Conservation (phyloP, 2,797 vertebrate genomes). For the Protosalanx chinensis region DNA sequence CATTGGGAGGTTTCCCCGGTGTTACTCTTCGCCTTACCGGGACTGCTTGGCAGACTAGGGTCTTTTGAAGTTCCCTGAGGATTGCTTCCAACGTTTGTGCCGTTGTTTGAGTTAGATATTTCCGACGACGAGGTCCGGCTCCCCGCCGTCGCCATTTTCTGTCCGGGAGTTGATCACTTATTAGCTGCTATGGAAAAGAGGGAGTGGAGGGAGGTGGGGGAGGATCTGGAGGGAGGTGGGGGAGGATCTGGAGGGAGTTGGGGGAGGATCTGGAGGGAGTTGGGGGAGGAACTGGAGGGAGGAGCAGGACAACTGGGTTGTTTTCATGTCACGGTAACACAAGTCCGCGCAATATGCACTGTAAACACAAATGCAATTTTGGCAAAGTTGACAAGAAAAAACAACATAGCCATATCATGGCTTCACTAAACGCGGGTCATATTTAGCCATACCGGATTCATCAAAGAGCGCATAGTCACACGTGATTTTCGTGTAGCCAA, state of each 20-base stretch:
- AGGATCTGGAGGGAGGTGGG: slow-evolving; percentile 24
- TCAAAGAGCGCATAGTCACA: too few species aligned
- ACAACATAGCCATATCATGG: not conserved
- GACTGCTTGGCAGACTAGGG: slow-evolving; percentile 36
- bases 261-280: slow-evolving; percentile 49
- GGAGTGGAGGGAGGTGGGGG: slow-evolving; percentile 61
- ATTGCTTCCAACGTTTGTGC: slow-evolving; percentile 36
- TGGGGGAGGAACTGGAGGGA: slow-evolving; percentile 48
- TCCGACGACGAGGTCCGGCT: slow-evolving; percentile 77
- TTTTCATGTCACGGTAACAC: slow-evolving; percentile 39
- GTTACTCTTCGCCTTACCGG: slow-evolving; percentile 54
- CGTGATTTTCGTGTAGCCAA: too few species aligned
- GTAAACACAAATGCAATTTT: not conserved
- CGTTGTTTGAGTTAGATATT: slow-evolving; percentile 62
- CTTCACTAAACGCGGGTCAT: too few species aligned
- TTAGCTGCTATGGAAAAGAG: slow-evolving; percentile 59
- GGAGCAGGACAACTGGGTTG: slow-evolving; percentile 38
- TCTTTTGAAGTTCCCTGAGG: slow-evolving; percentile 36
- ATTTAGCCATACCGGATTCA: too few species aligned
- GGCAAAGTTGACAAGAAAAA: not conserved
- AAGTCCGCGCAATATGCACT: slow-evolving; percentile 23
- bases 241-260: slow-evolving; percentile 26
- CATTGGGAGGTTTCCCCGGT: slow-evolving; percentile 74
- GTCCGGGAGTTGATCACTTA: slow-evolving; percentile 70
- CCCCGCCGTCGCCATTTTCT: slow-evolving; percentile 85